These are phyloP conservation scores for Gibbula magus DNA, from an alignment of 2,888 invertebrate species.

Conservation along the genomic window DNA sequence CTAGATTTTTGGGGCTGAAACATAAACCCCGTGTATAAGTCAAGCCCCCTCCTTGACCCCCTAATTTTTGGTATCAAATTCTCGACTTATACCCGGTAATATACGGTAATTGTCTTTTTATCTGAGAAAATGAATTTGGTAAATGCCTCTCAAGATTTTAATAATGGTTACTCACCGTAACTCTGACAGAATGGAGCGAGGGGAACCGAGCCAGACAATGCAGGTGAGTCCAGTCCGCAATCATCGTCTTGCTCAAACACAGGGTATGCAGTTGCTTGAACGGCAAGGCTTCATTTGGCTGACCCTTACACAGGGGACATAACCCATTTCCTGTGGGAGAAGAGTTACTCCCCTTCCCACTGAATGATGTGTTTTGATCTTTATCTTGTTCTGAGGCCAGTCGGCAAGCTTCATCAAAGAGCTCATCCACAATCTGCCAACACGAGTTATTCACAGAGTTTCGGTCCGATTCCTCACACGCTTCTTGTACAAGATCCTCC, in stretches of 20 bases:
- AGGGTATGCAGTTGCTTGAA: constrained; percentile 56
- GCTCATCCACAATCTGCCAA: neutral
- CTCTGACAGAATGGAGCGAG: constrained; percentile 52
- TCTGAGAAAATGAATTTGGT: no score
- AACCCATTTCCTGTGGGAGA: neutral
- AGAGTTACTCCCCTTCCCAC: constrained; percentile 9
- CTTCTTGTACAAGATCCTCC: constrained; percentile 25
- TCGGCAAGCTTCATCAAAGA: neutral
- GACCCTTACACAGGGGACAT: neutral
- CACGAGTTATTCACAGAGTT: neutral
- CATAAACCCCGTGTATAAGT: no score
- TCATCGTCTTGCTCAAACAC: constrained; percentile 63
- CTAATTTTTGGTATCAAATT: no score
- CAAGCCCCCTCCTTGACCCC: no score
- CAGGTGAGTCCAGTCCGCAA: constrained; percentile 59
- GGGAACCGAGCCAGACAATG: constrained; percentile 58
- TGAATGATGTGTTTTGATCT: neutral
- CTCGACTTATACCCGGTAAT: no score
- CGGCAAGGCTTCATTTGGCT: constrained; percentile 28
- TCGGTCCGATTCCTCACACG: neutral
- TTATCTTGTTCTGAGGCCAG: neutral
- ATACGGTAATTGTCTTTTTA: no score
- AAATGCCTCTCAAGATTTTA: neutral
- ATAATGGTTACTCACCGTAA: constrained; percentile 52
- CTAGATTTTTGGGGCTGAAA: no score